These are phyloP conservation scores for Phrynocephalus guinanensis DNA, from an alignment of 2,797 vertebrate species.

Conservation along the genomic window DNA sequence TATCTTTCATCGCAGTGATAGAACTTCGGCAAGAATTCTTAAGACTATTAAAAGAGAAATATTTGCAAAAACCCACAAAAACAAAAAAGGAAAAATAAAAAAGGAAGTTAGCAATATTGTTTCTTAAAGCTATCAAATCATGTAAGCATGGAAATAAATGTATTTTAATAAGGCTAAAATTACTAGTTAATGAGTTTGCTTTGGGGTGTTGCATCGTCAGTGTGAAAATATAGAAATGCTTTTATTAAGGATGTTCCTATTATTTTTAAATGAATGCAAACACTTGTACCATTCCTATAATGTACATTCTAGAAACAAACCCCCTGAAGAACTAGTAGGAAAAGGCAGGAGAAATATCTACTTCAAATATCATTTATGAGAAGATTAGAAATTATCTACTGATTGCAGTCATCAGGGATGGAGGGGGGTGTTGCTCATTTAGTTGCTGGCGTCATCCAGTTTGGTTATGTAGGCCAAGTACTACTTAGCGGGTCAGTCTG, in stretches of 20 bases:
- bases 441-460: conserved; percentile 36
- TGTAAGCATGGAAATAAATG: conserved; percentile 86
- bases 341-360: conserved; percentile 49
- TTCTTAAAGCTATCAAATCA: conserved; percentile 81
- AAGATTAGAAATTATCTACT: conserved; percentile 54
- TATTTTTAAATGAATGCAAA: conserved; percentile 83
- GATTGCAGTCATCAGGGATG: conserved; percentile 58
- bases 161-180: conserved; percentile 87
- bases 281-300: conserved; percentile 71
- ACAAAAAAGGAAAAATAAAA: background rate
- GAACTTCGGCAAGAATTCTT: conserved; percentile 76
- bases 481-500: conserved; percentile 17
- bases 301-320: conserved; percentile 63
- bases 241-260: conserved; percentile 84
- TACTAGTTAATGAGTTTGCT: conserved; percentile 88
- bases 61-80: conserved; percentile 61
- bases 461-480: conserved; percentile 14
- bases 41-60: conserved; percentile 75
- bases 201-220: conserved; percentile 83
- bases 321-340: conserved; percentile 36
- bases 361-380: conserved; percentile 67
- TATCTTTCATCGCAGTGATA: conserved; percentile 81
- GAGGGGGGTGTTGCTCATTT: conserved; percentile 56
- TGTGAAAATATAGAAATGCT: conserved; percentile 82
- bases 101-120: conserved; percentile 75